phyloP scores from a whole-genome alignment of 2,797 vertebrate species.

The Premnoplex brunnescens region DNA sequence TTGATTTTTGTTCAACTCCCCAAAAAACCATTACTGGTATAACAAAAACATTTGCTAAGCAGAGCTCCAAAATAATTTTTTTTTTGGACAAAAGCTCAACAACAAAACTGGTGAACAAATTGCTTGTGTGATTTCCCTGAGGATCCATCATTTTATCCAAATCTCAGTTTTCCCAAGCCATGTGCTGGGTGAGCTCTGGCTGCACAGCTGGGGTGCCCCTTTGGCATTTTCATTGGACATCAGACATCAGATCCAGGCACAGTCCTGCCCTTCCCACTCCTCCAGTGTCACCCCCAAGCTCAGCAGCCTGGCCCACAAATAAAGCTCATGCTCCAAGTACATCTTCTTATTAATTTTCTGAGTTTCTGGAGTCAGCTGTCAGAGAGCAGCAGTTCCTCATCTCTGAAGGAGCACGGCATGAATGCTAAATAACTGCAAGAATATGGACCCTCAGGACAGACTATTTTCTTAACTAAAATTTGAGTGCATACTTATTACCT shows the following conservation, averaged over 20 bases:
- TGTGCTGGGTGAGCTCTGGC: fast-evolving
- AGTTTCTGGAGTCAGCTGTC: background rate
- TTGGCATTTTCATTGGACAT: fast-evolving
- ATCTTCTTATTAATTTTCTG: background rate
- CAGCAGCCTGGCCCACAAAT: fast-evolving
- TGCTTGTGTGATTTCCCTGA: constrained; percentile 60
- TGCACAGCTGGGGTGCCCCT: fast-evolving
- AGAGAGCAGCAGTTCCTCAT: background rate
- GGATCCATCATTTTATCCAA: background rate
- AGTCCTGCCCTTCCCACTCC: background rate
- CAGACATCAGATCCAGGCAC: fast-evolving
- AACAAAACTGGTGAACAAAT: constrained; percentile 39
- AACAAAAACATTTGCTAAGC: constrained; percentile 55
- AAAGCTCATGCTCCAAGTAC: fast-evolving
- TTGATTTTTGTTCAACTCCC: constrained; percentile 10
- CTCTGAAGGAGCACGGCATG: background rate
- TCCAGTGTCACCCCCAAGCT: fast-evolving
- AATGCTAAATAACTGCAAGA: background rate
- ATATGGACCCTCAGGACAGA: background rate
- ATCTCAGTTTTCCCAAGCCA: background rate
- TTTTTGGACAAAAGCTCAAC: constrained; percentile 5
- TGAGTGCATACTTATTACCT: constrained; percentile 38
- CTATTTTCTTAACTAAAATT: constrained; percentile 63
- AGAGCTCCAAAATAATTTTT: background rate
- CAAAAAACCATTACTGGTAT: background rate